Conservation (phyloP, 2,113 vertebrate species). For the Spea bombifrons region DNA sequence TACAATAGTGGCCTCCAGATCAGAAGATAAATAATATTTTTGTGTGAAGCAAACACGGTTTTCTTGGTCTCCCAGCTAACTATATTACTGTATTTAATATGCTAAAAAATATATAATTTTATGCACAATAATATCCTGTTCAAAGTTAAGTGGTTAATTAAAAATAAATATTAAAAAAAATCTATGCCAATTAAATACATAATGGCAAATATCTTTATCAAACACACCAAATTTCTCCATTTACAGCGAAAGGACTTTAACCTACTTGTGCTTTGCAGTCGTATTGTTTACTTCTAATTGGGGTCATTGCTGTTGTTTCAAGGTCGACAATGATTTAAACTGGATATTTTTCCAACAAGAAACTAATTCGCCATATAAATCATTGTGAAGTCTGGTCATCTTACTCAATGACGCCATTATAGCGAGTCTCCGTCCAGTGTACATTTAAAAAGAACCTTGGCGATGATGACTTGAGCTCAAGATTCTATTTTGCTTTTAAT, state of each 20-base stretch:
- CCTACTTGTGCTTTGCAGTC: rapidly evolving
- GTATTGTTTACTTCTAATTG: slow-evolving; percentile 44
- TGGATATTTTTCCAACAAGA: slow-evolving; percentile 50
- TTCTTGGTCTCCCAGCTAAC: no score
- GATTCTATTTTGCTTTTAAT: neutral
- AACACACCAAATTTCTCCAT: neutral
- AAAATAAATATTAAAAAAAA: no score
- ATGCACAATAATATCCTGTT: no score
- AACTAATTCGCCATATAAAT: slow-evolving; percentile 55
- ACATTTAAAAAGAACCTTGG: slow-evolving; percentile 45
- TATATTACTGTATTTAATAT: no score
- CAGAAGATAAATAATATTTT: no score
- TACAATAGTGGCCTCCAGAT: no score
- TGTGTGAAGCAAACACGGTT: no score
- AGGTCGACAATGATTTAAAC: slow-evolving; percentile 60
- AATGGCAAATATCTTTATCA: no score
- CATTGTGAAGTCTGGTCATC: slow-evolving; percentile 55
- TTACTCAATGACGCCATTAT: slow-evolving; percentile 52
- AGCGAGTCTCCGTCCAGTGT: neutral
- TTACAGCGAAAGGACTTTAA: neutral
- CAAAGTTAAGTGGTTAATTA: no score
- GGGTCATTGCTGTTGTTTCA: slow-evolving; percentile 47
- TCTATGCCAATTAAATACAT: no score
- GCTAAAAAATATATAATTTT: no score
- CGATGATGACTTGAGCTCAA: slow-evolving; percentile 37